Evolutionary conservation across 53 echinoderm and acorn worm genomes (phyloP), one percentile per base, ranked within the genome.

Genomic region (Arbacia lixula): DNA sequence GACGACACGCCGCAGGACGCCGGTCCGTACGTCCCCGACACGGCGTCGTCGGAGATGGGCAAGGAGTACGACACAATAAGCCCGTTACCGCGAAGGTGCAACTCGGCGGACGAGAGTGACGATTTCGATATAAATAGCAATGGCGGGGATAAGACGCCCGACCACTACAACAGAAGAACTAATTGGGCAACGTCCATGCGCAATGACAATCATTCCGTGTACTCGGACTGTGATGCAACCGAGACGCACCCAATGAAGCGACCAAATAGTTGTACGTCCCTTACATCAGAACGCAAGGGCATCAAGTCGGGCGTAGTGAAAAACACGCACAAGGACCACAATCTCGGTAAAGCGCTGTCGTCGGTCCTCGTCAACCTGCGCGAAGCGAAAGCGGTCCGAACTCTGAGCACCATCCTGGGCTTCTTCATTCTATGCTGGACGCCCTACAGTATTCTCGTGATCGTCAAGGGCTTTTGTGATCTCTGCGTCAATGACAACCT

Each of bases 391-490:
- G 95, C 95, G 6, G 91, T 95, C 1, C 78, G 92, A 31, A 95
- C 95, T 11, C 76, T 95, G 11, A 95, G 95, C 54, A 93, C 93
- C 19, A 86, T 95, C 24, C 89, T 95, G 12, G 95, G 95, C 2
- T 75, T 88, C 50, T 95, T 95, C 64, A 88, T 95, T 46, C 57
- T 95, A 12, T 95, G 95, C 65, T 95, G 95, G 95, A 95, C 95
- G 19, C 95, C 95, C 6, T 95, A 95, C 83, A 95, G 95, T 68
- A 86, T 95, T 20, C 60, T 95, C 5, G 87, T 95, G 17, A 95
- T 95, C 30, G 91, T 95, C 19, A 88, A 85, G 28, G 85, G 93
- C 21, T 90, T 88, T 46, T 92, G 92, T 43, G 76, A 86, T 2
- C 39, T 31, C 25, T 95, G 95, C 32, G 84, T 88, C 36, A 71